phyloP scores from a whole-genome alignment of 2,113 vertebrate species.

The Leucopsar rothschildi region DNA sequence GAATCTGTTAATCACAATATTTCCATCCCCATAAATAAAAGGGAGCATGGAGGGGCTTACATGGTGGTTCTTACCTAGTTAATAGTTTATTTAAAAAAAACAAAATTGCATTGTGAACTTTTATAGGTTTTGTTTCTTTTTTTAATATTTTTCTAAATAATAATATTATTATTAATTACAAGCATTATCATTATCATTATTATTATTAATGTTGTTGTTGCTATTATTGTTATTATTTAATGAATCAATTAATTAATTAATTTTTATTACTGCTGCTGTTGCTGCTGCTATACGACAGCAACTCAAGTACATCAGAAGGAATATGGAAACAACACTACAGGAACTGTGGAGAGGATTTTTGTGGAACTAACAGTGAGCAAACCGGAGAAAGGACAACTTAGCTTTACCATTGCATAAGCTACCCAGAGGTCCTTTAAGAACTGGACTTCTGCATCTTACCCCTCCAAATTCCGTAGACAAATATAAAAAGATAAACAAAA shows the following conservation, averaged over 20 bases:
- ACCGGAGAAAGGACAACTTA: background rate
- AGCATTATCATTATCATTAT: background rate
- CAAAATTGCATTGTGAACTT: background rate
- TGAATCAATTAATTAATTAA: too few relatives aligned
- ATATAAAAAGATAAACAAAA: background rate
- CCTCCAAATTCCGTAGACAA: background rate
- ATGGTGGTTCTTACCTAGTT: fast-evolving
- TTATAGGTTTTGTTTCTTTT: background rate
- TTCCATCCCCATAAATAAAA: background rate
- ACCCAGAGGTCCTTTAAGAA: background rate
- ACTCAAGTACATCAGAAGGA: background rate
- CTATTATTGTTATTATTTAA: background rate
- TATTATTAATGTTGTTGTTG: background rate
- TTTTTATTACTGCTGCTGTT: background rate
- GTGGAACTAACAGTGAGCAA: background rate
- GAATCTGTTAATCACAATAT: background rate
- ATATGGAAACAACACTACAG: background rate
- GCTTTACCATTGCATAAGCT: background rate
- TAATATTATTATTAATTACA: background rate
- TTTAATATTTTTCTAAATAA: background rate
- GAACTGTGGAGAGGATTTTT: background rate
- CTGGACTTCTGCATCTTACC: background rate
- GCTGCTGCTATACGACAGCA: background rate
- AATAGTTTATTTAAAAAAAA: background rate
- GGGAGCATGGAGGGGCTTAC: fast-evolving